Conservation (phyloP, 2,797 vertebrate genomes). For the Anguilla anguilla region DNA sequence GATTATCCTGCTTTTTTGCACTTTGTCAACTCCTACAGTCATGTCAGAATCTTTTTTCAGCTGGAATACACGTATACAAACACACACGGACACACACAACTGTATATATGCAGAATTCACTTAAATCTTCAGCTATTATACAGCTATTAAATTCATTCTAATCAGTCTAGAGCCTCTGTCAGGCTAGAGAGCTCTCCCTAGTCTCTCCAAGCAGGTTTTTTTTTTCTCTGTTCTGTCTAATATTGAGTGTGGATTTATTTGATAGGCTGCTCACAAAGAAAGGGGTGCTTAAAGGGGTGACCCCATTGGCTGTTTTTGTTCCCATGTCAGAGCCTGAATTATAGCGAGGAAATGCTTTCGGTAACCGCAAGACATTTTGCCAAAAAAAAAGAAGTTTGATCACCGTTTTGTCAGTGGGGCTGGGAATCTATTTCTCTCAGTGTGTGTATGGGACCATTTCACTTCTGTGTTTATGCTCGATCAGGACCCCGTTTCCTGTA, state of each 20-base stretch:
- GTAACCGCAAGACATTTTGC: slow-evolving; percentile 49
- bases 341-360: slow-evolving; percentile 52
- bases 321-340: slow-evolving; percentile 46
- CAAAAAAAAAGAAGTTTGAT: slow-evolving; percentile 50
- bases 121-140: not conserved
- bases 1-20: not conserved
- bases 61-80: slow-evolving; percentile 27
- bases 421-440: slow-evolving; percentile 58
- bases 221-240: slow-evolving; percentile 47
- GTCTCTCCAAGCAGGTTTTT: slow-evolving; percentile 41
- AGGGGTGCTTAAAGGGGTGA: slow-evolving; percentile 50
- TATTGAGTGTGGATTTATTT: slow-evolving; percentile 57
- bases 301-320: slow-evolving; percentile 50
- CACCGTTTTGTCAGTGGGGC: slow-evolving; percentile 48
- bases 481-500: slow-evolving; percentile 60
- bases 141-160: not conserved
- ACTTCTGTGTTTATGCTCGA: slow-evolving; percentile 57
- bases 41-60: too few relatives aligned
- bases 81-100: not conserved
- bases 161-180: not conserved
- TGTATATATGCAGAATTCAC: slow-evolving; percentile 1
- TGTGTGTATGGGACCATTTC: slow-evolving; percentile 53
- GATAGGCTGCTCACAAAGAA: slow-evolving; percentile 54
- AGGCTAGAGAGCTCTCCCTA: slow-evolving; percentile 23
- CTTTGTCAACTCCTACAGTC: too few relatives aligned